Percentiles rank a stretch among this genome's conserved stretches.
These are phyloP conservation scores for Platycercus adscitus DNA, from an alignment of 2,113 vertebrate species.

Conservation along the genomic window DNA sequence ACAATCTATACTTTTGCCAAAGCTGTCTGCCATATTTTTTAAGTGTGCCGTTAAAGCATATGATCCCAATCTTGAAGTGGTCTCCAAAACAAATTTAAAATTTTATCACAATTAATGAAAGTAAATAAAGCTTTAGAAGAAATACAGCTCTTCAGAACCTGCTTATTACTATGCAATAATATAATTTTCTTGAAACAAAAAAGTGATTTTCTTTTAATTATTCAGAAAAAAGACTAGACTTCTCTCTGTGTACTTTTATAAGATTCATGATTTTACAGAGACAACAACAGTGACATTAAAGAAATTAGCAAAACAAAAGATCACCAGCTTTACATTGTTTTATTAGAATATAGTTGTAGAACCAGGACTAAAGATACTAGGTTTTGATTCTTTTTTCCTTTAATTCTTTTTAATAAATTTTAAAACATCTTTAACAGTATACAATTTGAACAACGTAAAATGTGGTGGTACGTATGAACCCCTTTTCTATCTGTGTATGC, in stretches of 20 bases:
- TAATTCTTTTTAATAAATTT: background rate
- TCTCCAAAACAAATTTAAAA: background rate
- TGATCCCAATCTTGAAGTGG: background rate
- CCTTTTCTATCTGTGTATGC: background rate
- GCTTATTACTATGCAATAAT: background rate
- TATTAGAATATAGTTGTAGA: background rate
- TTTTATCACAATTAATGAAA: background rate
- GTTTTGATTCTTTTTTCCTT: background rate
- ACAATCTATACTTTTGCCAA: background rate
- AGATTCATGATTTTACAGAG: background rate
- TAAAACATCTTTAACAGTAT: background rate
- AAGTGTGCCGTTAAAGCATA: background rate
- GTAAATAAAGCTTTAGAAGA: background rate
- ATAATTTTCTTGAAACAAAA: background rate
- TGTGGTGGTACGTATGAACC: background rate
- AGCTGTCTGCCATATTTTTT: background rate
- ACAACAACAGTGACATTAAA: background rate
- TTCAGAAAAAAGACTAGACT: background rate
- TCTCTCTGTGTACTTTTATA: background rate
- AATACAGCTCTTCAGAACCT: background rate
- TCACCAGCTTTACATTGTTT: background rate
- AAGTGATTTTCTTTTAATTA: background rate
- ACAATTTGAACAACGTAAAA: background rate
- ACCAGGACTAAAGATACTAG: background rate
- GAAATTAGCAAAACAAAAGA: background rate